Conservation (phyloP, 1,140 invertebrate genomes). For the Pogonomyrmex californicus region DNA sequence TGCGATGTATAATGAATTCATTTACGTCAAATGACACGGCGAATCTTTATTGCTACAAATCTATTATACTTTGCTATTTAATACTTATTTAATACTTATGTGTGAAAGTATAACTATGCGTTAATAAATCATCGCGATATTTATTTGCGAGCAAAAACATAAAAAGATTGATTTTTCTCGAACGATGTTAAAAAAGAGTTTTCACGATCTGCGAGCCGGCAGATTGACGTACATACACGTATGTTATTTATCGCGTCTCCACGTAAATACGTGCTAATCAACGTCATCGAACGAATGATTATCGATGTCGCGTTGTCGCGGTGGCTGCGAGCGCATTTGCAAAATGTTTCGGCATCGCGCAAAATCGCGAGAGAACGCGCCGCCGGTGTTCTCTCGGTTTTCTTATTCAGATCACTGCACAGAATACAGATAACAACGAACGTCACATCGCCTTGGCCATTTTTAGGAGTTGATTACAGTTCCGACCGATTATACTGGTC, state of each 20-base stretch:
- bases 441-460: constrained; percentile 4
- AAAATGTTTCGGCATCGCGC: constrained; percentile 7
- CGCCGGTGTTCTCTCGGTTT: background rate
- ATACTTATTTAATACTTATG: background rate
- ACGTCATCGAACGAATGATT: background rate
- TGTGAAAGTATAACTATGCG: background rate
- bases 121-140: background rate
- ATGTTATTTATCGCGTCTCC: background rate
- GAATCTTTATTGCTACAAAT: constrained; percentile 6
- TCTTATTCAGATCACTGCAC: background rate
- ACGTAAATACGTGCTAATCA: constrained; percentile 41
- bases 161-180: background rate
- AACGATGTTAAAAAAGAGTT: background rate
- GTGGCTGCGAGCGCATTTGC: background rate
- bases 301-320: background rate
- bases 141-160: background rate
- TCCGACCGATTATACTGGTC: constrained; percentile 22
- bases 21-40: background rate
- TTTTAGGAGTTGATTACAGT: constrained; percentile 22
- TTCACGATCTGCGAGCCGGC: background rate
- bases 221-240: background rate
- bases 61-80: background rate
- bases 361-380: background rate
- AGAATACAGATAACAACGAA: constrained; percentile 20
- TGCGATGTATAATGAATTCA: background rate